These are phyloP conservation scores for Mesoclemmys tuberculata DNA, from an alignment of 2,113 vertebrate genomes.

Conservation along the genomic window DNA sequence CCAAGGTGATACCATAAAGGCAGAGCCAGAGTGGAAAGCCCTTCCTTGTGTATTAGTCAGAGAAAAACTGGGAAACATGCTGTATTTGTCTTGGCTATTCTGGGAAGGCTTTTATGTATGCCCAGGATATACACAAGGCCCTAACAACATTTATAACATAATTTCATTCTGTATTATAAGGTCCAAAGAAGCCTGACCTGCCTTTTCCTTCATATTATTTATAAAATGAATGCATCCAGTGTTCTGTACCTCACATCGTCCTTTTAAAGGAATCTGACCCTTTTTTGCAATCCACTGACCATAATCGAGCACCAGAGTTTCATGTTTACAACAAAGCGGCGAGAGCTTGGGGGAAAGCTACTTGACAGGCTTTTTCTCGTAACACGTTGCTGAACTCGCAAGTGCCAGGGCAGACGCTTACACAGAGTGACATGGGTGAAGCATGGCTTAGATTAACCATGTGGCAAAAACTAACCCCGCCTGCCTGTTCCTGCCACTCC, in stretches of 20 bases:
- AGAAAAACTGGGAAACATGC: neutral
- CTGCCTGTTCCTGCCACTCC: too few relatives aligned
- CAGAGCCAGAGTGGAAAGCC: fast-evolving
- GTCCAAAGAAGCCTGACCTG: neutral
- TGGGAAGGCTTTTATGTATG: neutral
- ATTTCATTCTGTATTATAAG: neutral
- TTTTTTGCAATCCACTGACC: neutral
- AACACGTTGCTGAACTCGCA: too few relatives aligned
- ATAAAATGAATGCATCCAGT: neutral
- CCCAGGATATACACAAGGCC: neutral
- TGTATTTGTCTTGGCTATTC: neutral
- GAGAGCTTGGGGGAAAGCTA: neutral
- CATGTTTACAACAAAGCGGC: neutral
- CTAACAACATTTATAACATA: neutral
- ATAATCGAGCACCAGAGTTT: neutral
- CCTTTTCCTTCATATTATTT: neutral
- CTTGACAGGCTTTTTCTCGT: neutral
- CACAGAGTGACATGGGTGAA: too few relatives aligned
- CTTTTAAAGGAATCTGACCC: neutral
- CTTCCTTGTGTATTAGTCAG: neutral
- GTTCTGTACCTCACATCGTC: neutral
- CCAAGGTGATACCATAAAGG: fast-evolving
- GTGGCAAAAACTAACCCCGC: neutral
- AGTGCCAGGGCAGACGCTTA: too few relatives aligned
- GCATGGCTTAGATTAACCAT: fast-evolving